A percentile compares a stretch with the other conserved stretches of the same genome.
Conservation (phyloP, 2,113 vertebrate genomes). For the Trichomycterus rosablanca region DNA sequence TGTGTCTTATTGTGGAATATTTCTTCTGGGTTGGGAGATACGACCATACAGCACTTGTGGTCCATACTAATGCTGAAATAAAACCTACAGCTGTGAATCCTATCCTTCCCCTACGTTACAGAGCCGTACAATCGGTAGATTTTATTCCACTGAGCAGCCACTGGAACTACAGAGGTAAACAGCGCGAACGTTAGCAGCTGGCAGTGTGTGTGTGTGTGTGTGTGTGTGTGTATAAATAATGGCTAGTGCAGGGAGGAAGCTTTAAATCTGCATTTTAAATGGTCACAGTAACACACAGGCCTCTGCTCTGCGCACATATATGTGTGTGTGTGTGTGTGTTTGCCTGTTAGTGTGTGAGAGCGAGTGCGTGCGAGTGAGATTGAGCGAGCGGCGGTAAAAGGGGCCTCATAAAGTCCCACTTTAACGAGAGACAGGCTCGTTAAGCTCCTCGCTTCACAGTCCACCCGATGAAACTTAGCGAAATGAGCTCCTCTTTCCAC, state of each 20-base stretch:
- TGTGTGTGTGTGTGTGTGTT: too few species aligned
- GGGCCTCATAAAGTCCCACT: conserved; percentile 48
- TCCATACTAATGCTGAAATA: too few species aligned
- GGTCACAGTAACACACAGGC: conserved; percentile 22
- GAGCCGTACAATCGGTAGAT: too few species aligned
- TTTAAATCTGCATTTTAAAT: conserved; percentile 49
- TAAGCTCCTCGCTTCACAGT: conserved; percentile 29
- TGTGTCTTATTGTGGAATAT: too few species aligned
- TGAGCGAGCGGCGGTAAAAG: conserved; percentile 29
- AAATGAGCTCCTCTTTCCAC: not conserved
- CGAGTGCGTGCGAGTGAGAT: conserved; percentile 18
- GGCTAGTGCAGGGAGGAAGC: conserved; percentile 41
- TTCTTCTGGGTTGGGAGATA: too few species aligned
- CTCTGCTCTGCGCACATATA: conserved; percentile 5
- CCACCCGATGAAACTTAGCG: not conserved
- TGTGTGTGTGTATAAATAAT: not conserved
- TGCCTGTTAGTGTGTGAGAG: conserved; percentile 28
- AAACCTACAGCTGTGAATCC: too few species aligned
- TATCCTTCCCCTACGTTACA: too few species aligned
- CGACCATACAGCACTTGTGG: too few species aligned
- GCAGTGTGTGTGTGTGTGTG: not conserved
- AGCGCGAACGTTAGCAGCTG: conserved; percentile 28
- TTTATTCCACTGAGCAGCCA: too few species aligned
- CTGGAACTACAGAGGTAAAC: conserved; percentile 25
- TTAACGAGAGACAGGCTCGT: conserved; percentile 51